Evolutionary conservation across 2,888 invertebrate species (phyloP), one percentile per base, ranked within the genome.

Genomic region (Callimorpha dominula): DNA sequence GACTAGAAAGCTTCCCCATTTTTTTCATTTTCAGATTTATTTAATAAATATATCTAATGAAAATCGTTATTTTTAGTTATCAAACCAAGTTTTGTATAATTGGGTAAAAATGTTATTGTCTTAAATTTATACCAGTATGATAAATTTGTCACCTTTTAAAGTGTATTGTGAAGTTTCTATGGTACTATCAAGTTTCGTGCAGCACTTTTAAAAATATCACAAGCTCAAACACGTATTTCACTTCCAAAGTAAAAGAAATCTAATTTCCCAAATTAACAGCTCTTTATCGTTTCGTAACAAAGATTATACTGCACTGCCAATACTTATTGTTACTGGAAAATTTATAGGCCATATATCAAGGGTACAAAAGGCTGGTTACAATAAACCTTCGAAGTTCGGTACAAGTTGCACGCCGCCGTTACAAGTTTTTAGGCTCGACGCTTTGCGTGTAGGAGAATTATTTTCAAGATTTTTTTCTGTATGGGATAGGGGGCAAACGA

Each of bases 311-410:
- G 46, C 65, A 67, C 78, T 87, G 85, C 77, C 87, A 83, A 85
- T 85, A 83, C 80, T 86, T 83, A 89, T 88, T 90, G 89, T 90
- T 90, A 73, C 75, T 70, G 69, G 70, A 78, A 82, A 87, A 90
- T 90, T 90, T 90, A 90, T 79, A 86, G 85, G 82, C 86, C 76
- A 89, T 92, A 89, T 89, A 91, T 91, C 91, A 91, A 76, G 70
- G 73, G 74, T 74, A 91, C 88, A 92, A 91, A 85, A 84, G 84
- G 71, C 69, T 20, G 43, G 77, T 70, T 69, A 84, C 83, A 86
- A 81, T 83, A 80, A 84, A 76, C 76, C 75, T 57, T 67, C 31
- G 15, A 75, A 83, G 78, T 86, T 84, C 62, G 76, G 72, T 71
- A 77, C 81, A 73, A 73, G 65, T 76, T 74, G 72, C 74, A 77